Conservation (phyloP, 2,888 invertebrate species). For the Calameuta filiformis region DNA sequence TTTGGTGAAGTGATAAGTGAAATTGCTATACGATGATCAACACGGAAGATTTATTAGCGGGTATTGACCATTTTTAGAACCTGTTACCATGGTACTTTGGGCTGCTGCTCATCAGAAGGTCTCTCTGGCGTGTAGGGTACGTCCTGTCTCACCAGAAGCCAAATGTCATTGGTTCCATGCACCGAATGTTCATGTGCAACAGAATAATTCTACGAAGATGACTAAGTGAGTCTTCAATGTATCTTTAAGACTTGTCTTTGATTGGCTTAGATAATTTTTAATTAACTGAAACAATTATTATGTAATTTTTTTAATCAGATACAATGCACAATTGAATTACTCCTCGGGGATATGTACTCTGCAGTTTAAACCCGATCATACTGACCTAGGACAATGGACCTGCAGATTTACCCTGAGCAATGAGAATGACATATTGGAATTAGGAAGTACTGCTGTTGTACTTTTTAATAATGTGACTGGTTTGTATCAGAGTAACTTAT, state of each 20-base stretch:
- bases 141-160: constrained; percentile 39
- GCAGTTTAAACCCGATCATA: constrained; percentile 52
- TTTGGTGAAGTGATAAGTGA: background rate
- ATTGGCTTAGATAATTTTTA: background rate
- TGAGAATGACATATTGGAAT: constrained; percentile 39
- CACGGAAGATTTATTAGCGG: background rate
- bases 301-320: constrained; percentile 31
- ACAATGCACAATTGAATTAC: constrained; percentile 54
- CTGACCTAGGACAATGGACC: constrained; percentile 61
- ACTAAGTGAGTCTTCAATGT: constrained; percentile 12
- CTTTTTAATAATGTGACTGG: constrained; percentile 49
- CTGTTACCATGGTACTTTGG: constrained; percentile 57
- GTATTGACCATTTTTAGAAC: constrained; percentile 50
- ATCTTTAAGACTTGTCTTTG: background rate
- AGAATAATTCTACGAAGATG: constrained; percentile 33
- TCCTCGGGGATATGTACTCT: constrained; percentile 56
- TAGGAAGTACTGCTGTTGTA: constrained; percentile 55
- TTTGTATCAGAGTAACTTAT: constrained; percentile 21
- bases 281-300: background rate
- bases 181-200: constrained; percentile 42
- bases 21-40: background rate
- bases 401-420: constrained; percentile 50
- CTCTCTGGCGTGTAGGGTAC: constrained; percentile 57
- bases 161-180: constrained; percentile 58
- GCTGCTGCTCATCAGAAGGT: constrained; percentile 57